These are phyloP conservation scores for Calyptommatus sinebrachiatus DNA, from an alignment of 2,113 vertebrate genomes.

Conservation along the genomic window DNA sequence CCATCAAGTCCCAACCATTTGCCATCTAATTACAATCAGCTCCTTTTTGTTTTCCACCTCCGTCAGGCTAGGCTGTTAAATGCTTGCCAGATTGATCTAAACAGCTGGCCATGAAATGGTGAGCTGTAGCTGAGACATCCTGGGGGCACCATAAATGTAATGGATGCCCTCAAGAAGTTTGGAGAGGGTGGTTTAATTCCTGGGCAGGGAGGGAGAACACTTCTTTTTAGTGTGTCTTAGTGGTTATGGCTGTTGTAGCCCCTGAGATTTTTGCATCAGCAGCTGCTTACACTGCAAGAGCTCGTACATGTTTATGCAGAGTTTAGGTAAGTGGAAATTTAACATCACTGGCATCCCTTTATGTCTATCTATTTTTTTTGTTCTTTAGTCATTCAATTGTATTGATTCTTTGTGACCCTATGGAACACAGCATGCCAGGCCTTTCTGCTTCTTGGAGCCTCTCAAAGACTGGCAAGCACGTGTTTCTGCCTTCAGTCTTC, in stretches of 20 bases:
- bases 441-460: too few relatives aligned
- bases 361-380: neutral
- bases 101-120: constrained; percentile 47
- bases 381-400: too few relatives aligned
- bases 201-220: constrained; percentile 26
- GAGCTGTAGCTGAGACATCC: constrained; percentile 59
- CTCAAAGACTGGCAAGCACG: too few relatives aligned
- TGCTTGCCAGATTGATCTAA: constrained; percentile 31
- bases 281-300: constrained; percentile 56
- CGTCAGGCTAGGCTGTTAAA: constrained; percentile 32
- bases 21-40: constrained; percentile 22
- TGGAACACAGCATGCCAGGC: too few relatives aligned
- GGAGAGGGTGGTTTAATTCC: constrained; percentile 59
- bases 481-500: too few relatives aligned
- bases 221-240: neutral
- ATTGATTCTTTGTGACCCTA: too few relatives aligned
- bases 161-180: constrained; percentile 53
- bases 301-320: constrained; percentile 30
- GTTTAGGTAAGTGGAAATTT: neutral
- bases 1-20: constrained; percentile 22
- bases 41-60: constrained; percentile 4
- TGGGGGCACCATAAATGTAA: constrained; percentile 58
- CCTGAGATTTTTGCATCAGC: constrained; percentile 51
- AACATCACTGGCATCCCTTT: neutral
- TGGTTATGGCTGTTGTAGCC: constrained; percentile 42